Percentiles rank a stretch among this genome's conserved stretches.
These are phyloP conservation scores for Xanthia togata DNA, from an alignment of 2,888 invertebrate genomes.

Conservation along the genomic window DNA sequence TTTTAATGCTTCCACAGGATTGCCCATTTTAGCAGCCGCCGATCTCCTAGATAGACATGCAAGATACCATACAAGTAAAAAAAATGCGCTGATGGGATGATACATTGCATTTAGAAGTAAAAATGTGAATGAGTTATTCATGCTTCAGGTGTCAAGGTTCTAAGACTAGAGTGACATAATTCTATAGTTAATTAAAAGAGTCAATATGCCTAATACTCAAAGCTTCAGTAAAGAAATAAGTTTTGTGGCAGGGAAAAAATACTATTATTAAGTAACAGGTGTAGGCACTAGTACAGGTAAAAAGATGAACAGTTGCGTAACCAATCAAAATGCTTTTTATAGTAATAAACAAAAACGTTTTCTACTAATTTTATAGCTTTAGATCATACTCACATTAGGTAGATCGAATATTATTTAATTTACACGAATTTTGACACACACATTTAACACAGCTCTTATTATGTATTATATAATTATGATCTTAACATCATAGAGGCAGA, in stretches of 20 bases:
- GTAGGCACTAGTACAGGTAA: background rate
- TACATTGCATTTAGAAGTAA: background rate
- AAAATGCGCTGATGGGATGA: background rate
- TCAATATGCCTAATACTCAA: too few relatives aligned
- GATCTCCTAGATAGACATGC: too few relatives aligned
- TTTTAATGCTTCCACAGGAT: too few relatives aligned
- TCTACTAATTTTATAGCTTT: background rate
- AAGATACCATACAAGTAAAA: too few relatives aligned
- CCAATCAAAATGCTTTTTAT: background rate
- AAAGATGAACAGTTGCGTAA: background rate
- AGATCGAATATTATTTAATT: background rate
- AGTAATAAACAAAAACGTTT: background rate
- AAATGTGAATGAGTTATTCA: background rate
- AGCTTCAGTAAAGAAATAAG: background rate
- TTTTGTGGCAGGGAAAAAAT: slow-evolving; percentile 3
- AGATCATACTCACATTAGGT: background rate
- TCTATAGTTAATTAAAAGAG: too few relatives aligned
- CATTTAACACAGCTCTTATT: background rate
- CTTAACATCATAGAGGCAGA: too few relatives aligned
- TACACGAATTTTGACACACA: background rate
- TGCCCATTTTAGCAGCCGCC: too few relatives aligned
- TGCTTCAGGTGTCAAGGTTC: background rate
- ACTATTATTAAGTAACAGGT: background rate
- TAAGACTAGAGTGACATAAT: background rate
- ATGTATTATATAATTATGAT: background rate